Conservation (phyloP, 2,797 vertebrate genomes). For the Lerista edwardsae region DNA sequence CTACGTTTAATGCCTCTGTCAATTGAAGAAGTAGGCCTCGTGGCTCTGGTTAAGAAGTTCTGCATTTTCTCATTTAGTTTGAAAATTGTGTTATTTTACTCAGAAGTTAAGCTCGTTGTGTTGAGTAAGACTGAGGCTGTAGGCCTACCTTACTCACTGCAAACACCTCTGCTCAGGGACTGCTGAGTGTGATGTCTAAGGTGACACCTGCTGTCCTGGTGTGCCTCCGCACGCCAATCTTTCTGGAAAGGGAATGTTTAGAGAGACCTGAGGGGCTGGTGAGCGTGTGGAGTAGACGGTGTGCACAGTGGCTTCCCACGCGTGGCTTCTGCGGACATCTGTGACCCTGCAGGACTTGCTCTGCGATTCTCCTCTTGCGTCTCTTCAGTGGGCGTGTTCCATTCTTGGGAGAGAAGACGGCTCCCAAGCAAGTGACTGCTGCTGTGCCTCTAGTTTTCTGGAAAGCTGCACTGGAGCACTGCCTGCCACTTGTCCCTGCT, state of each 20-base stretch:
- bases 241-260: background rate
- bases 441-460: background rate
- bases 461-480: background rate
- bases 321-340: no score
- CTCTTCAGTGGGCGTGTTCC: background rate
- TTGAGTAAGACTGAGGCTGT: no score
- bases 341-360: background rate
- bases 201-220: background rate
- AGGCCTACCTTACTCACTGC: no score
- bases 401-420: background rate
- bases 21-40: background rate
- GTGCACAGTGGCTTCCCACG: no score
- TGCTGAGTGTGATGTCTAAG: background rate
- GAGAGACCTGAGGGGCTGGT: background rate
- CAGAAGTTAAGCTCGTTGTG: no score
- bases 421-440: background rate
- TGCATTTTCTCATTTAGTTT: background rate
- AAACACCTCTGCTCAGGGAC: no score
- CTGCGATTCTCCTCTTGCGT: background rate
- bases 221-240: background rate
- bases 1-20: background rate
- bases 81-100: no score
- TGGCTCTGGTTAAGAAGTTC: background rate
- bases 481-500: background rate
- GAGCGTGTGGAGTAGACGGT: background rate